Percentiles rank a stretch among this genome's conserved stretches.
phyloP scores from a whole-genome alignment of 2,888 invertebrate species.

The Agelastica alni region DNA sequence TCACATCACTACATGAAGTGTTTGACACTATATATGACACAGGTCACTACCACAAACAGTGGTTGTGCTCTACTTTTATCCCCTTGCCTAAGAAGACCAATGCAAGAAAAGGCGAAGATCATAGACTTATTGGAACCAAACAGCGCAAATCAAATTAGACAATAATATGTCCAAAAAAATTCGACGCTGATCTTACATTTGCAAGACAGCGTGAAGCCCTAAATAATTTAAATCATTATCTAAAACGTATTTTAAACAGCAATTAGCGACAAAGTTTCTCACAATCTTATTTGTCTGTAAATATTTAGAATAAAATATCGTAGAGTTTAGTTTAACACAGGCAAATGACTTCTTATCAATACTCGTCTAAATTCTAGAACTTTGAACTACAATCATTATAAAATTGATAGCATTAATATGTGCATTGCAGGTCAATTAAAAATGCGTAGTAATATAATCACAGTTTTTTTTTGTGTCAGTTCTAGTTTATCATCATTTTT shows the following conservation, averaged over 20 bases:
- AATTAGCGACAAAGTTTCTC: not conserved
- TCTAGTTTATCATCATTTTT: not conserved
- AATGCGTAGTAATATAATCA: constrained; percentile 13
- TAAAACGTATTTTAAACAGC: not conserved
- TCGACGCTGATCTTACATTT: no score
- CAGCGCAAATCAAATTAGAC: no score
- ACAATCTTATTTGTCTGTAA: not conserved
- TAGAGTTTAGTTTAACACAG: constrained; percentile 20
- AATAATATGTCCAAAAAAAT: no score
- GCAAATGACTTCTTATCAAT: constrained; percentile 21
- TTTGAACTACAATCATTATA: constrained; percentile 26
- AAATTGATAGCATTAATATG: constrained; percentile 9
- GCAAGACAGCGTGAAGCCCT: no score
- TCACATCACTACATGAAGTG: no score
- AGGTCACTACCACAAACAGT: no score
- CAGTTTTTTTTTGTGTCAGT: constrained; percentile 4
- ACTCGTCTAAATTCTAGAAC: constrained; percentile 22
- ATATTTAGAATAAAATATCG: constrained; percentile 11
- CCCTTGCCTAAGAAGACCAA: no score
- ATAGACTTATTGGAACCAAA: no score
- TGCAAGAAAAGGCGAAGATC: no score
- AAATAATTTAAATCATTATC: constrained; percentile 1
- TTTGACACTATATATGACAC: no score
- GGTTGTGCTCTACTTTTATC: no score
- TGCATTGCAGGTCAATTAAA: constrained; percentile 16